Evolutionary conservation across 2,888 invertebrate species (phyloP).

Genomic region (Nomada flava): DNA sequence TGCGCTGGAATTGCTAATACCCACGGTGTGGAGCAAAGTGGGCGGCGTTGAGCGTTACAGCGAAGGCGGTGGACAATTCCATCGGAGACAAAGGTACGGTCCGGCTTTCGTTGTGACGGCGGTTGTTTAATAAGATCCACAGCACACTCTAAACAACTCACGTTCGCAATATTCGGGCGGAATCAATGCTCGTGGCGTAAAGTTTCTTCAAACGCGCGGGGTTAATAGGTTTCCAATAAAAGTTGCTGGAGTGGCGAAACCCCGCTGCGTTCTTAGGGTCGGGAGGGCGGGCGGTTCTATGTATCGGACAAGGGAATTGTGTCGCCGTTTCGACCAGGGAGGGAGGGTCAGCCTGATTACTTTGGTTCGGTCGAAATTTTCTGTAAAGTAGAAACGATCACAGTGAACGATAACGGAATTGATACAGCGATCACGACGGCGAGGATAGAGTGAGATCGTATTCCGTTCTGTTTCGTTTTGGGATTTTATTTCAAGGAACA

Average conservation of each 20-base stretch:
- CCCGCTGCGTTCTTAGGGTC: constrained; percentile 31
- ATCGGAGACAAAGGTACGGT: background rate
- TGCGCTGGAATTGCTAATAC: no score
- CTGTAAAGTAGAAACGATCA: constrained; percentile 60
- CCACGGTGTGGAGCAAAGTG: background rate
- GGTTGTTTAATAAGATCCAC: constrained; percentile 49
- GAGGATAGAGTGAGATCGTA: background rate
- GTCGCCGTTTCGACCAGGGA: constrained; percentile 43
- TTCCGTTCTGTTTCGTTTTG: background rate
- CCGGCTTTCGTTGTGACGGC: background rate
- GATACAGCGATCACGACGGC: constrained; percentile 37
- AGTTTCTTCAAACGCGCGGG: constrained; percentile 51
- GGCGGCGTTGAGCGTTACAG: background rate
- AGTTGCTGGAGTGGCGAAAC: constrained; percentile 63
- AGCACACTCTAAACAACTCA: constrained; percentile 32
- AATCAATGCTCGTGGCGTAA: constrained; percentile 51
- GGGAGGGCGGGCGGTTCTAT: constrained; percentile 1
- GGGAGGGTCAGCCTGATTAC: constrained; percentile 59
- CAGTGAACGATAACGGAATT: constrained; percentile 58
- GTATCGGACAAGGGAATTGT: constrained; percentile 10
- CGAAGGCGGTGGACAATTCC: background rate
- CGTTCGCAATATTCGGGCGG: constrained; percentile 47
- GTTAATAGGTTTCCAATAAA: constrained; percentile 65
- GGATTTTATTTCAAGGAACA: background rate
- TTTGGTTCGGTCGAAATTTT: constrained; percentile 58